These are phyloP conservation scores for Mormyrus hasselquistii DNA, from an alignment of 2,797 vertebrate genomes.

Conservation along the genomic window DNA sequence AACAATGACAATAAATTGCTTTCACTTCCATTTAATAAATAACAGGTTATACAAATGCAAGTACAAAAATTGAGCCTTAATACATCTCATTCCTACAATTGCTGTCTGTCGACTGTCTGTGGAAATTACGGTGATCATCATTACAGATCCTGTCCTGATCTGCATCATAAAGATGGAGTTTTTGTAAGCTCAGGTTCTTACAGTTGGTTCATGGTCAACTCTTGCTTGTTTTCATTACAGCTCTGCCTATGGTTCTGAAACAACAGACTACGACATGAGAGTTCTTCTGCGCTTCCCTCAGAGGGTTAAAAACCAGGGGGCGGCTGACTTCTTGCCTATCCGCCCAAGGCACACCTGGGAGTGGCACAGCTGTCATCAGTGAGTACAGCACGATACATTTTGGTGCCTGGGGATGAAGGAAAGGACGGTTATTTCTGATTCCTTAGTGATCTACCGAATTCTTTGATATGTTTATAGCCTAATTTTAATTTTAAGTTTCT, in stretches of 20 bases:
- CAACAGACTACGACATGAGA: slow-evolving; percentile 81
- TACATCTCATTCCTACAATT: background rate
- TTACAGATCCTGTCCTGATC: background rate
- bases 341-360: slow-evolving; percentile 89
- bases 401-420: background rate
- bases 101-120: background rate
- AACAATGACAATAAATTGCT: background rate
- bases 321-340: slow-evolving; percentile 90
- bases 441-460: background rate
- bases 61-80: background rate
- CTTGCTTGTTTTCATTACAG: slow-evolving; percentile 49
- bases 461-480: background rate
- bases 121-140: background rate
- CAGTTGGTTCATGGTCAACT: background rate
- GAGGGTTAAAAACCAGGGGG: slow-evolving; percentile 93
- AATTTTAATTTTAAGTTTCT: background rate
- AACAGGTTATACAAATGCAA: background rate
- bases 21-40: background rate
- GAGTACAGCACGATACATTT: slow-evolving; percentile 50
- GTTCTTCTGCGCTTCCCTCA: slow-evolving; percentile 90
- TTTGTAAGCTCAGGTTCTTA: background rate
- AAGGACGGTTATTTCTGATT: background rate
- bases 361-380: slow-evolving; percentile 99
- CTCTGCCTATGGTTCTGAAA: slow-evolving; percentile 76
- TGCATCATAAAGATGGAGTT: background rate